These are phyloP conservation scores for Drosophila lacicola DNA, from an alignment of 2,888 invertebrate species.

Conservation along the genomic window DNA sequence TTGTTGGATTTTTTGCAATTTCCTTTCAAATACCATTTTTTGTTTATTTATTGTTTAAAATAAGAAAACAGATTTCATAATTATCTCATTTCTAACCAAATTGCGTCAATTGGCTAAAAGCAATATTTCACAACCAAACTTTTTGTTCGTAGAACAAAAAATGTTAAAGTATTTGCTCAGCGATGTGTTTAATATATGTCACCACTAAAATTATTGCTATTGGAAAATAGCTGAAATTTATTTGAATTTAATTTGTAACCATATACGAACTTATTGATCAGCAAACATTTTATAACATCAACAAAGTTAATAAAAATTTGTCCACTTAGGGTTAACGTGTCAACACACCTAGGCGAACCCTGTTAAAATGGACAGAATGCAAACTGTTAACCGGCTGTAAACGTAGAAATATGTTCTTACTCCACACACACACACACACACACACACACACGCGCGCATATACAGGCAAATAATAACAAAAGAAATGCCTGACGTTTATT, in stretches of 20 bases:
- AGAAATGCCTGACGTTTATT: conserved; percentile 54
- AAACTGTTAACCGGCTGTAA: conserved; percentile 28
- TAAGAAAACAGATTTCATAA: too few relatives aligned
- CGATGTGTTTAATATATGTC: neutral
- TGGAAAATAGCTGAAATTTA: too few relatives aligned
- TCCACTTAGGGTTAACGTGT: neutral
- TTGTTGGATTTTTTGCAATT: too few relatives aligned
- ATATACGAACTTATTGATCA: too few relatives aligned
- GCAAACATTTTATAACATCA: too few relatives aligned
- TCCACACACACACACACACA: conserved; percentile 9
- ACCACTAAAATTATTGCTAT: too few relatives aligned
- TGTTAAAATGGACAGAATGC: conserved; percentile 13
- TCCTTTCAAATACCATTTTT: too few relatives aligned
- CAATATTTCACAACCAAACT: neutral
- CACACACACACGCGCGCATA: conserved; percentile 2
- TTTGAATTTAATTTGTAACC: too few relatives aligned
- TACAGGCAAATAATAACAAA: conserved; percentile 49
- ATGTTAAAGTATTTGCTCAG: too few relatives aligned
- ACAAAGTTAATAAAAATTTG: neutral
- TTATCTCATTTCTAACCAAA: too few relatives aligned
- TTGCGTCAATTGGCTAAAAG: neutral
- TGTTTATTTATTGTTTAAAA: too few relatives aligned
- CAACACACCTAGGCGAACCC: conserved; percentile 1
- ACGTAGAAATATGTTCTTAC: conserved; percentile 13
- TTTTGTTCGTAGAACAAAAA: too few relatives aligned